A percentile compares a stretch with the other conserved stretches of the same genome.
These are phyloP conservation scores for Diogma glabrata DNA, from an alignment of 2,888 invertebrate species.

Conservation along the genomic window DNA sequence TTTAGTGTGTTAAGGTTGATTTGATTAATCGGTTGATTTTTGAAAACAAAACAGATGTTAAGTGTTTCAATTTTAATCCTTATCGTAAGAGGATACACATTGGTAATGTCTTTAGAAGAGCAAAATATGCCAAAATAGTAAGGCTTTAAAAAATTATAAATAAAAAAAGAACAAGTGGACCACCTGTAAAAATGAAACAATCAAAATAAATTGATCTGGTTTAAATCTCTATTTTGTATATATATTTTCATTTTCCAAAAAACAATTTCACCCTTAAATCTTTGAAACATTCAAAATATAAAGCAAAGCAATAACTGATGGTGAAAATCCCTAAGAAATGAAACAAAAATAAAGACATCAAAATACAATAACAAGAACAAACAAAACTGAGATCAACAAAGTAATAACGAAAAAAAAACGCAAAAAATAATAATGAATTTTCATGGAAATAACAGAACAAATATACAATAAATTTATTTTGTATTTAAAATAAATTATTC, in stretches of 20 bases:
- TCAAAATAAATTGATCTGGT: conserved; percentile 4
- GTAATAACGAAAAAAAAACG: not conserved
- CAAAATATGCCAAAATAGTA: no score
- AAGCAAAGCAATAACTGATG: no score
- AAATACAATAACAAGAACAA: not conserved
- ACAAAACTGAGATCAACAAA: not conserved
- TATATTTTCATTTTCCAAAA: conserved; percentile 1
- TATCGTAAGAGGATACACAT: no score
- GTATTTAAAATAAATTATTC: conserved; percentile 9
- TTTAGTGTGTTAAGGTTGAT: no score
- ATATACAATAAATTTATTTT: conserved; percentile 6
- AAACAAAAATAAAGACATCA: conserved; percentile 3
- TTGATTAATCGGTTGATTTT: no score
- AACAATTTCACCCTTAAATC: conserved; percentile 6
- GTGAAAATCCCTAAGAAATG: not conserved
- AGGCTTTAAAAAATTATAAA: no score
- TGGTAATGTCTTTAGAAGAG: no score
- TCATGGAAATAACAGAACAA: conserved; percentile 1
- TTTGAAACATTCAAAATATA: no score
- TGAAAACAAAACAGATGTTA: no score
- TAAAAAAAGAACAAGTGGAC: conserved; percentile 4
- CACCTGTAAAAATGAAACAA: conserved; percentile 7
- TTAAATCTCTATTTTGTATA: not conserved
- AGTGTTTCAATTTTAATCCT: no score
- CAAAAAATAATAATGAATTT: conserved; percentile 7